Conservation (phyloP, 2,888 invertebrate genomes). For the Clistopyga incitator region DNA sequence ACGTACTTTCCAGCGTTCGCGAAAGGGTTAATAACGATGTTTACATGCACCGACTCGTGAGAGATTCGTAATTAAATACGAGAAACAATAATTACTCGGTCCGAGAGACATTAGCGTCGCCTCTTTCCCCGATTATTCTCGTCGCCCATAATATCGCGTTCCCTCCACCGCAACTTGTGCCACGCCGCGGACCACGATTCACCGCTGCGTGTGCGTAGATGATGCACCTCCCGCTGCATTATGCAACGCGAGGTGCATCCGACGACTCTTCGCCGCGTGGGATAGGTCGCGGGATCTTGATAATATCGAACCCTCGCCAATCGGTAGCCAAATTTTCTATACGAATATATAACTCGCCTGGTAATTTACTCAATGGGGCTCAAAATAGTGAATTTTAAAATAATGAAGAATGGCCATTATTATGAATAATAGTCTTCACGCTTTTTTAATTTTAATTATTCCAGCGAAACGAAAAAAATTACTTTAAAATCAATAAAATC, state of each 20-base stretch:
- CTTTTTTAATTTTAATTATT: too few species aligned
- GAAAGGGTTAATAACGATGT: conserved; percentile 24
- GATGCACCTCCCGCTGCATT: conserved; percentile 40
- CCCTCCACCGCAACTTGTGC: not conserved
- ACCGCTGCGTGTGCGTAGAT: conserved; percentile 5
- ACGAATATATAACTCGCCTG: not conserved
- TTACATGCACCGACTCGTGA: not conserved
- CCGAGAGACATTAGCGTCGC: conserved; percentile 9
- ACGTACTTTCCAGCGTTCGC: not conserved
- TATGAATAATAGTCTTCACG: too few species aligned
- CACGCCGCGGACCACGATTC: not conserved
- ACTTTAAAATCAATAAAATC: too few species aligned
- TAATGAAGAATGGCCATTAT: too few species aligned
- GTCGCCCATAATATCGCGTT: not conserved
- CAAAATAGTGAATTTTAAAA: too few species aligned
- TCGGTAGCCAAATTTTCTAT: not conserved
- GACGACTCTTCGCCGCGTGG: conserved; percentile 16
- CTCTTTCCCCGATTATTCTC: conserved; percentile 27
- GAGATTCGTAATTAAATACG: conserved; percentile 8
- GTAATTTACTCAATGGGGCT: not conserved
- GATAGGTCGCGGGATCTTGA: conserved; percentile 44
- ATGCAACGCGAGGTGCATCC: conserved; percentile 30
- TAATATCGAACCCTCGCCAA: not conserved
- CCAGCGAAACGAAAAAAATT: too few species aligned
- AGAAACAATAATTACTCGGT: conserved; percentile 13